Base-by-base conservation (phyloP, 2,797 vertebrate species). In the Tapirus indicus region DNA sequence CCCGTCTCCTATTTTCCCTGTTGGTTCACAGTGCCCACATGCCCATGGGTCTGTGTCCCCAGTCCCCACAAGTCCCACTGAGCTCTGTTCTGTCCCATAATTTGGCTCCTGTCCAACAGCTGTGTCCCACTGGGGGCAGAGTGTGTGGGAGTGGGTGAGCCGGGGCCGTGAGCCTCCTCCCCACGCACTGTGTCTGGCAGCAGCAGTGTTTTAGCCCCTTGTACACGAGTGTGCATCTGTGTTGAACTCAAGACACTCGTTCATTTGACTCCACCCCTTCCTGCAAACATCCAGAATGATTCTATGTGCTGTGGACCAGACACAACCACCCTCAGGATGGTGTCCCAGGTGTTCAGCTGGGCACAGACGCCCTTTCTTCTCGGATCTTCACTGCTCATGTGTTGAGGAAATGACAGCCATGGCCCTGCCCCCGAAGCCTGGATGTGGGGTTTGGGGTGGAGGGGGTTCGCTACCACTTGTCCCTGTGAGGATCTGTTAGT, bases 221-320 rank as follows among this genome's bases (percentile, higher is more conserved):
- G 25, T 0, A 7, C 2, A 16, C 0, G 3, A 20, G 16, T 0
- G 27, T 1, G 32, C 0, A 0, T 71, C 84, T 41, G 41, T 9
- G 18, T 58, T 27, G 14, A 4, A 20, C 18, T 60, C 5, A 1
- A 32, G 66, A 29, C 52, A 2, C 21, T 7, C 32, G 5, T 18
- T 21, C 3, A 21, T 69, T 66, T 1, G 11, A n/a, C 25, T 16
- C 20, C 32, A 3, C 0, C 41, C 35, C 58, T 7, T 13, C 35
- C 68, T 21, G 35, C 11, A 54, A 56, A 44, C 13, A 41, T 14
- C 23, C 7, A 6, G n/a, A 41, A 17, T 17, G 7, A 2, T 6
- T 60, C 32, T 13, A 2, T 0, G 11, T 20, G 21, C 6, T 2
- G 1, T 16, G 41, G 49, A 25, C 32, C 20, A 32, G 44, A 14